Evolutionary conservation across 2,113 vertebrate genomes (phyloP).

Genomic region (Trogon surrucura): DNA sequence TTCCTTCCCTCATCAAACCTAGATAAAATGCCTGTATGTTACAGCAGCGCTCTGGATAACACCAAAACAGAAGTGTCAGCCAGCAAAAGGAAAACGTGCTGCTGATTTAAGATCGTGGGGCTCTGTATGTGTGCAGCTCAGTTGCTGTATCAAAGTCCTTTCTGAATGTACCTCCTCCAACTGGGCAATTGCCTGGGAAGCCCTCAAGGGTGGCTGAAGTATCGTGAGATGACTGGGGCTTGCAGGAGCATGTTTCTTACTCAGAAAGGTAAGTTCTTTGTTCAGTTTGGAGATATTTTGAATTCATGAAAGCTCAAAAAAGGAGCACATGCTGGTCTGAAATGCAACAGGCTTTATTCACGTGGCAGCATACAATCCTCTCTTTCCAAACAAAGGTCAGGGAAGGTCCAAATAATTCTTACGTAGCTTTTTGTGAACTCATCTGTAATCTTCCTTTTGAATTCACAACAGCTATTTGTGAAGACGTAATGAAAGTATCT

Average conservation of each 20-base stretch:
- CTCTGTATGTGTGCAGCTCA: not conserved
- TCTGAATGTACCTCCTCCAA: not conserved
- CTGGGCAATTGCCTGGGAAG: not conserved
- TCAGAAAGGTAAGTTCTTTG: not conserved
- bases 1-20: not conserved
- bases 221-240: not conserved
- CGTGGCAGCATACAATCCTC: not conserved
- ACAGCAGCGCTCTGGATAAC: not conserved
- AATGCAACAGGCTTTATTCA: not conserved
- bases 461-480: not conserved
- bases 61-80: not conserved
- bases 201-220: not conserved
- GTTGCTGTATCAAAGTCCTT: not conserved
- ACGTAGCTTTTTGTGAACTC: not conserved
- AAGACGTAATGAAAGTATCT: not conserved
- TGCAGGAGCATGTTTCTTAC: rapidly evolving
- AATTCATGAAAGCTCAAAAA: not conserved
- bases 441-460: not conserved
- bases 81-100: not conserved
- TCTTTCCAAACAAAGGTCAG: not conserved
- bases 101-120: not conserved
- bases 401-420: not conserved
- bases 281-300: not conserved
- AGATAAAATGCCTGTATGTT: not conserved
- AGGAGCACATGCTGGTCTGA: not conserved